Percentiles rank a stretch among this genome's conserved stretches.
Evolutionary conservation across 1,140 invertebrate genomes (phyloP).

Genomic region (Eubasilissa regina): DNA sequence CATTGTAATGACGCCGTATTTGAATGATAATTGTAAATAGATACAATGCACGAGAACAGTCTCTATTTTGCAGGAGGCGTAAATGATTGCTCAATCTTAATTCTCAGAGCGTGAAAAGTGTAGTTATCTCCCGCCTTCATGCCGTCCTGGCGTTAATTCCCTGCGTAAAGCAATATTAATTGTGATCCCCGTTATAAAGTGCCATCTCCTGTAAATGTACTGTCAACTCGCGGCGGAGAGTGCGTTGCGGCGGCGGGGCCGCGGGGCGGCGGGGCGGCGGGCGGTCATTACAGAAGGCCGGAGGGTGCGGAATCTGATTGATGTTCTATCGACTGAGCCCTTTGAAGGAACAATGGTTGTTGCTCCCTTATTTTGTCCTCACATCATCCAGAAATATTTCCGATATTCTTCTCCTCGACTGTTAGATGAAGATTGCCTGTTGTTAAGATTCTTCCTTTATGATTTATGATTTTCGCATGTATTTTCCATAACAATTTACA

Average conservation of each 20-base stretch:
- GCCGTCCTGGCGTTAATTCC: slow-evolving; percentile 44
- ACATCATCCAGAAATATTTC: slow-evolving; percentile 15
- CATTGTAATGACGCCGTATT: no score
- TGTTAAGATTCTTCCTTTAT: no score
- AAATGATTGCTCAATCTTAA: slow-evolving; percentile 19
- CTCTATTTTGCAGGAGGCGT: neutral
- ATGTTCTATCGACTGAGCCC: slow-evolving; percentile 35
- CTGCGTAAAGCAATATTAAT: slow-evolving; percentile 55
- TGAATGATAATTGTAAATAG: slow-evolving; percentile 1
- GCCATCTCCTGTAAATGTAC: slow-evolving; percentile 43
- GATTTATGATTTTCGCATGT: no score
- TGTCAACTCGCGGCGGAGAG: slow-evolving; percentile 9
- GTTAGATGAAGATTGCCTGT: neutral
- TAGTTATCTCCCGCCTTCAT: slow-evolving; percentile 47
- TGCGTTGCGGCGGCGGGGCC: no score
- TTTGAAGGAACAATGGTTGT: slow-evolving; percentile 22
- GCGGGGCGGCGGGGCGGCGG: no score
- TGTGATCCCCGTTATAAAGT: slow-evolving; percentile 56
- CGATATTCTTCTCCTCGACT: slow-evolving; percentile 13
- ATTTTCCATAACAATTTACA: no score
- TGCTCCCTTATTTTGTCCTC: slow-evolving; percentile 1
- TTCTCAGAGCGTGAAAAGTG: slow-evolving; percentile 34
- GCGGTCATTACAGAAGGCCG: neutral
- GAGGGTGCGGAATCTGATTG: slow-evolving; percentile 18
- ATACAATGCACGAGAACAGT: neutral